phyloP scores from a whole-genome alignment of 2,888 invertebrate genomes.

The Hypena proboscidalis region DNA sequence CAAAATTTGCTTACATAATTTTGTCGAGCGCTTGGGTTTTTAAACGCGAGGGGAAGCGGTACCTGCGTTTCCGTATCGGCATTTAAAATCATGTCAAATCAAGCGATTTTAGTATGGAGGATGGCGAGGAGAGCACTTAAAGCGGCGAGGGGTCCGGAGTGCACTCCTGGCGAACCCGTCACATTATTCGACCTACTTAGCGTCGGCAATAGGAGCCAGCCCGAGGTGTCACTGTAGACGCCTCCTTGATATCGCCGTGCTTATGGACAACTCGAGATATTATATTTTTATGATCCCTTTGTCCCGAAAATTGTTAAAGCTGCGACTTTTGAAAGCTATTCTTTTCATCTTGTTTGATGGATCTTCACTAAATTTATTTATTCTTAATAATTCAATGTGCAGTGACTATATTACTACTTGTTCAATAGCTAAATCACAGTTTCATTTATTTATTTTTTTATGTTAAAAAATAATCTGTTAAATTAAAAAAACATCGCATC shows the following conservation, averaged over 20 bases:
- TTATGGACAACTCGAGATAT: constrained; percentile 43
- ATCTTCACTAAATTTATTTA: too few relatives aligned
- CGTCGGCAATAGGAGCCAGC: constrained; percentile 60
- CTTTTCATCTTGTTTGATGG: too few relatives aligned
- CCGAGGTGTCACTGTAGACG: constrained; percentile 66
- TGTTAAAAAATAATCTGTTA: too few relatives aligned
- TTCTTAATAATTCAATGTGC: too few relatives aligned
- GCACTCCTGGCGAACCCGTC: constrained; percentile 71
- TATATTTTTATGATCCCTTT: constrained; percentile 40
- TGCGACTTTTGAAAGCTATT: constrained; percentile 17
- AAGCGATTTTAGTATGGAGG: constrained; percentile 80
- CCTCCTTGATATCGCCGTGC: constrained; percentile 62
- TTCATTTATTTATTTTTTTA: too few relatives aligned
- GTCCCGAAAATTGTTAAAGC: constrained; percentile 37
- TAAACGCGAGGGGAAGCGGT: constrained; percentile 16
- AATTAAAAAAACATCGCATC: constrained; percentile 25
- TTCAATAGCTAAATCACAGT: too few relatives aligned
- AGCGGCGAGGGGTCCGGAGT: constrained; percentile 66
- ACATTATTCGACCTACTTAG: constrained; percentile 84
- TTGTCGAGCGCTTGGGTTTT: constrained; percentile 5
- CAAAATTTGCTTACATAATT: constrained; percentile 2
- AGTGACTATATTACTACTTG: too few relatives aligned
- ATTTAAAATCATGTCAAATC: constrained; percentile 84
- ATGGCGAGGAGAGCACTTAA: constrained; percentile 65
- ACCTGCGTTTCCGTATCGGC: constrained; percentile 65